Percentiles rank a stretch among this genome's conserved stretches.
Conservation (phyloP, 2,888 invertebrate genomes). For the Masnerella sp. region DNA sequence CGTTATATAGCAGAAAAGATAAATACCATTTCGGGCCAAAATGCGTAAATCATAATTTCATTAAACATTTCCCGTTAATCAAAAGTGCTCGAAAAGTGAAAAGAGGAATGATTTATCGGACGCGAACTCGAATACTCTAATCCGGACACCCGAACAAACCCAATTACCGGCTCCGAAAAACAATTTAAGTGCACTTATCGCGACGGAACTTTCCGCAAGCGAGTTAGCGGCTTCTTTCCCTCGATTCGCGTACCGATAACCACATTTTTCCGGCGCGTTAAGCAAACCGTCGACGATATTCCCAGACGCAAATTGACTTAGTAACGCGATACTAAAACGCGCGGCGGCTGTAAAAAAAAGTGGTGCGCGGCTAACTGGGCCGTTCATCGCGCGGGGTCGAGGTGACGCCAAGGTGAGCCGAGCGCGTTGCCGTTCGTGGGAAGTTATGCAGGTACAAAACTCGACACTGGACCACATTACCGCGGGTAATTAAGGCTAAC, state of each 20-base stretch:
- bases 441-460: slow-evolving; percentile 44
- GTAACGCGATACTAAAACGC: slow-evolving; percentile 43
- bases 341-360: slow-evolving; percentile 15
- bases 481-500: slow-evolving; percentile 54
- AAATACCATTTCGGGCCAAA: no score
- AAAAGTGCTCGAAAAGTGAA: not conserved
- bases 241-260: slow-evolving; percentile 33
- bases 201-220: slow-evolving; percentile 13
- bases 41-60: not conserved
- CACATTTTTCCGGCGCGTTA: slow-evolving; percentile 33
- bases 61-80: slow-evolving; percentile 2
- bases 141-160: slow-evolving; percentile 14
- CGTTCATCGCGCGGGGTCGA: slow-evolving; percentile 16
- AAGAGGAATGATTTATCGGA: slow-evolving; percentile 5
- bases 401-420: slow-evolving; percentile 29
- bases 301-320: slow-evolving; percentile 47
- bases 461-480: slow-evolving; percentile 32
- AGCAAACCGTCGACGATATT: slow-evolving; percentile 27
- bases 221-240: slow-evolving; percentile 21
- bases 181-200: slow-evolving; percentile 25
- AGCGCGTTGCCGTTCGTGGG: slow-evolving; percentile 22
- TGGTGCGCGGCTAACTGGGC: slow-evolving; percentile 30
- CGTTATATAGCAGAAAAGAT: no score
- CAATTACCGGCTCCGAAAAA: slow-evolving; percentile 21
- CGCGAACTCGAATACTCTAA: not conserved